A percentile compares a stretch with the other conserved stretches of the same genome.
phyloP scores from a whole-genome alignment of 1,140 invertebrate species.

The Brachionus calyciflorus region DNA sequence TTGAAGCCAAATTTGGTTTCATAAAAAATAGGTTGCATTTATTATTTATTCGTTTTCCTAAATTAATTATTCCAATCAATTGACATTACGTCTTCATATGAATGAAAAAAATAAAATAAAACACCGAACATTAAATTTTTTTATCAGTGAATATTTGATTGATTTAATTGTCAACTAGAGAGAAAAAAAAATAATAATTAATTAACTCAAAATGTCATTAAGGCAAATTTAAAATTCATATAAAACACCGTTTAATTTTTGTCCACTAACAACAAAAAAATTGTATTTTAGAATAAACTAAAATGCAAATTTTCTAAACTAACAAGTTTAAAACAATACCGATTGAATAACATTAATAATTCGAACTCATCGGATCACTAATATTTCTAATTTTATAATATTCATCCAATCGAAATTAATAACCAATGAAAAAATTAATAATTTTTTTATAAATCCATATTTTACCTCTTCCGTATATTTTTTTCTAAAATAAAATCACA shows the following conservation, averaged over 20 bases:
- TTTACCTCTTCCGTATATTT: background rate
- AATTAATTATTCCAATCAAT: conserved; percentile 32
- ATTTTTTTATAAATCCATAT: conserved; percentile 12
- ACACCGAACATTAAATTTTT: background rate
- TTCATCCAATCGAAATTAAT: background rate
- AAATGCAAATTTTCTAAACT: conserved; percentile 26
- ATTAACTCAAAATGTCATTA: conserved; percentile 39
- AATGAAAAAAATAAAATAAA: conserved; percentile 3
- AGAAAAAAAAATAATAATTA: no score
- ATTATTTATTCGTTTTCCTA: no score
- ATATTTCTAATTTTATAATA: background rate
- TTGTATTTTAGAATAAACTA: background rate
- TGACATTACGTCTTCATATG: conserved; percentile 10
- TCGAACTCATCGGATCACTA: background rate
- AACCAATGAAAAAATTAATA: no score
- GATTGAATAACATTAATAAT: background rate
- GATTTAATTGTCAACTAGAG: conserved; percentile 41
- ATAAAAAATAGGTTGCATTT: conserved; percentile 4
- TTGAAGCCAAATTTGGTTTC: no score
- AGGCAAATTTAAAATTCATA: conserved; percentile 13
- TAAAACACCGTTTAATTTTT: conserved; percentile 11
- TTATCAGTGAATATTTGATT: conserved; percentile 30
- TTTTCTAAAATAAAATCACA: no score
- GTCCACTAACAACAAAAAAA: background rate
- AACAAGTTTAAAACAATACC: background rate